Evolutionary conservation across 2,888 invertebrate species (phyloP).

Genomic region (Nomada ferruginata): DNA sequence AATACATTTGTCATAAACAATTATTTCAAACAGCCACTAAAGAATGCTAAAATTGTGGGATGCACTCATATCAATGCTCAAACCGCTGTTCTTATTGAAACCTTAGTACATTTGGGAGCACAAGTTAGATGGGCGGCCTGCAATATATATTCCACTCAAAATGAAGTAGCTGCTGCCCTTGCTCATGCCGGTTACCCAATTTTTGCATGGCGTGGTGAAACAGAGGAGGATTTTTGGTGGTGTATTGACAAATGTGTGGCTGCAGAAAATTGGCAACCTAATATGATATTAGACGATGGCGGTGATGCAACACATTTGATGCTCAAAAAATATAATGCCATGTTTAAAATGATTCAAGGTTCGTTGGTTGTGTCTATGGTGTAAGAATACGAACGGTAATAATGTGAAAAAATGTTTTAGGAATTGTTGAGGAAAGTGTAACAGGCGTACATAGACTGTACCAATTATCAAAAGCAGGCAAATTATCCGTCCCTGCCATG

Average conservation of each 20-base stretch:
- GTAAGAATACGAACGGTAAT: not conserved
- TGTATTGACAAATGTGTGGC: slow-evolving; percentile 98
- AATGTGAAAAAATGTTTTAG: slow-evolving; percentile 83
- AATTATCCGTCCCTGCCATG: slow-evolving; percentile 98
- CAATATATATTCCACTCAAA: slow-evolving; percentile 99
- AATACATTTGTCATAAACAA: not conserved
- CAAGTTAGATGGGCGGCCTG: slow-evolving; percentile 98
- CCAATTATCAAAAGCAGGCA: slow-evolving; percentile 97
- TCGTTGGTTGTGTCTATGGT: slow-evolving; percentile 2
- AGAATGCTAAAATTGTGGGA: slow-evolving; percentile 98
- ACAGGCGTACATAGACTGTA: slow-evolving; percentile 99
- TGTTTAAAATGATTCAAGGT: slow-evolving; percentile 97
- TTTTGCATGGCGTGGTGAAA: slow-evolving; percentile 98
- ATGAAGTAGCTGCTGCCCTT: slow-evolving; percentile 98
- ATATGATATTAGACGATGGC: slow-evolving; percentile 98
- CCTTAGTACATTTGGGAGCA: slow-evolving; percentile 94
- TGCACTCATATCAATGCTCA: slow-evolving; percentile 99
- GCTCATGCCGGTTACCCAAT: slow-evolving; percentile 96
- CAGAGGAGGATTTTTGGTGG: slow-evolving; percentile 99
- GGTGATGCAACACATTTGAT: slow-evolving; percentile 98
- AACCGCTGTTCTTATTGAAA: slow-evolving; percentile 97
- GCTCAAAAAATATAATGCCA: slow-evolving; percentile 96
- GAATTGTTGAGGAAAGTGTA: slow-evolving; percentile 98
- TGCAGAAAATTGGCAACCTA: slow-evolving; percentile 97
- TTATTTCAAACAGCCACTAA: slow-evolving; percentile 87